Evolutionary conservation across 1,140 invertebrate genomes (phyloP), one percentile per base, ranked within the genome.

Genomic region (Pseudomyrmex flavicornis): DNA sequence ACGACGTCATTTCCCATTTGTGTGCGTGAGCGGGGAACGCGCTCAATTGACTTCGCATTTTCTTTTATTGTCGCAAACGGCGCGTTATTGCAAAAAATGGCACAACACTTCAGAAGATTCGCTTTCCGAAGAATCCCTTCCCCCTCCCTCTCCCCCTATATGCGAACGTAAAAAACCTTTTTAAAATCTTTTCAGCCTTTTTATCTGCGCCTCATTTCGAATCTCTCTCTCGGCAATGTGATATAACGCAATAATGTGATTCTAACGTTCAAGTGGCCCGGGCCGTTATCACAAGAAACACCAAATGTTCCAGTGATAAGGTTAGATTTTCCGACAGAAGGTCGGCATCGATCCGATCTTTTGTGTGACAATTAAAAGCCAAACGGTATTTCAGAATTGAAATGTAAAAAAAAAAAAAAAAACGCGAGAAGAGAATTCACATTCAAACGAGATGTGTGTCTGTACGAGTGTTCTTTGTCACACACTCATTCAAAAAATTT

Each of bases 241-340:
- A 9, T 59, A 7, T 72, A 80, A 80, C 61, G 76, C 56, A 61
- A 80, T 59, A 50, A 3, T 46, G 48, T 65, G 26, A 44, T 61
- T 35, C 26, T 59, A 70, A 59, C 20, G 7, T 58, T 79, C 15
- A n/a, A 80, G 76, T 80, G 22, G n/a, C 35, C 8, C 35, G 35
- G 0, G 5, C 26, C 8, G 76, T 80, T 80, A 80, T 80, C 76
- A 44, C 12, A 8, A 72, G 59, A 26, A 69, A 79, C 74, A 22
- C 59, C 76, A 80, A 56, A 80, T 72, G 20, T 59, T 35, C 54
- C 15, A 26, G 13, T 12, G 76, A 80, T 61, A 80, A 80, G 54
- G 20, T 22, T 20, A 48, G 52, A n/a, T 50, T 69, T 69, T 50
- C 44, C n/a, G 20, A 50, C 15, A 20, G 66, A 35, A 54, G 48